Conservation (phyloP, 2,888 invertebrate species). For the Rapana venosa region DNA sequence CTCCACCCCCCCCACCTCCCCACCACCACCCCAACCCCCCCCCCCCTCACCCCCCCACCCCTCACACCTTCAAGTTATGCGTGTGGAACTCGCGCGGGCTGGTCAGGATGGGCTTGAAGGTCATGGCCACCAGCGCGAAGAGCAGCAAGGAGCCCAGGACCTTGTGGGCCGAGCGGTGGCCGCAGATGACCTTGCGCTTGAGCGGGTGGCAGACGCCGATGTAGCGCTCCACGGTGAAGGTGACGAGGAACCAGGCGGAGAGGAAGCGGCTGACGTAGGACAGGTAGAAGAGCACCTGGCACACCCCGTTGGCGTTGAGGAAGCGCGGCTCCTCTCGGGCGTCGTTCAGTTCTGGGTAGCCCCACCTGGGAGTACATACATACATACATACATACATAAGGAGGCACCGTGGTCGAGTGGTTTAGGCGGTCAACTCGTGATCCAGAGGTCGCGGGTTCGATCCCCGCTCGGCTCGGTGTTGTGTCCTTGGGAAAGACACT, state of each 20-base stretch:
- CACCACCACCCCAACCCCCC: not conserved
- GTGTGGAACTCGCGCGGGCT: conserved; percentile 54
- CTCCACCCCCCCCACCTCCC: too few relatives aligned
- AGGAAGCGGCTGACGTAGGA: conserved; percentile 78
- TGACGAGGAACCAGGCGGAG: conserved; percentile 75
- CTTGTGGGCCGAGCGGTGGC: conserved; percentile 22
- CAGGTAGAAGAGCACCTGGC: conserved; percentile 83
- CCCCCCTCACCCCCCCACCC: not conserved
- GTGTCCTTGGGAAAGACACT: too few relatives aligned
- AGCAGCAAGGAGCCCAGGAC: conserved; percentile 62
- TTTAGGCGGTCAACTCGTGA: too few relatives aligned
- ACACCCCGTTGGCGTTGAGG: conserved; percentile 65
- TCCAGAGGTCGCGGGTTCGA: too few relatives aligned
- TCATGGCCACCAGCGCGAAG: conserved; percentile 57
- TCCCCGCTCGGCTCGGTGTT: too few relatives aligned
- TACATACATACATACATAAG: too few relatives aligned
- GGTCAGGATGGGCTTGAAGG: conserved; percentile 72
- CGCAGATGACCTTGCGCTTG: conserved; percentile 59
- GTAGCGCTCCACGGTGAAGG: conserved; percentile 74
- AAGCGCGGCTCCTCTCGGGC: conserved; percentile 52
- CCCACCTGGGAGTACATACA: conserved; percentile 49
- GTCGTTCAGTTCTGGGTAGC: conserved; percentile 55
- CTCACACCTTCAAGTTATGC: not conserved
- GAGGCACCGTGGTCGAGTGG: too few relatives aligned
- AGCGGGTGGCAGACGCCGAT: conserved; percentile 75